A percentile compares a stretch with the other conserved stretches of the same genome.
Conservation (phyloP, 2,888 invertebrate genomes). For the Mythimna vitellina region DNA sequence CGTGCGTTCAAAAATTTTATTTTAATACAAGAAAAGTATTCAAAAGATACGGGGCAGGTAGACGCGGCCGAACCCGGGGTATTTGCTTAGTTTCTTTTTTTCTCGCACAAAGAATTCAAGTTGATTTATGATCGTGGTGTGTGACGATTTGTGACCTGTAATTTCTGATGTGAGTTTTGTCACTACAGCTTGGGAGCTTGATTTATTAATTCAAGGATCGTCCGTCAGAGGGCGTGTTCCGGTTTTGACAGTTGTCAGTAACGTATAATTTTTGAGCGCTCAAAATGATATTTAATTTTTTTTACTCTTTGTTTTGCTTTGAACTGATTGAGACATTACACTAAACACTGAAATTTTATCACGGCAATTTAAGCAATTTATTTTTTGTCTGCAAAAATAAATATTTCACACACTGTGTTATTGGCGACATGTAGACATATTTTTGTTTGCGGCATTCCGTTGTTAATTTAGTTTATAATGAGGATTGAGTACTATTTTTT, state of each 20-base stretch:
- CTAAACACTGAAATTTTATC: constrained; percentile 64
- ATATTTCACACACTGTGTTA: constrained; percentile 50
- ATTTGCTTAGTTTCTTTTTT: constrained; percentile 88
- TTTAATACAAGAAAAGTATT: constrained; percentile 90
- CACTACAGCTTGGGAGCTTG: constrained; percentile 83
- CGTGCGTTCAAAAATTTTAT: constrained; percentile 88
- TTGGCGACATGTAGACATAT: constrained; percentile 33
- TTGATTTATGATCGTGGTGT: constrained; percentile 87
- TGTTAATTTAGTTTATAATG: constrained; percentile 45
- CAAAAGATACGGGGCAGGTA: constrained; percentile 90
- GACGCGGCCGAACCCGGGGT: constrained; percentile 79
- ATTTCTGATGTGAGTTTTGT: constrained; percentile 89
- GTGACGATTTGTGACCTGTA: constrained; percentile 90
- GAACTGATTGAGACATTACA: constrained; percentile 64
- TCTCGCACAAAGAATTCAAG: constrained; percentile 85
- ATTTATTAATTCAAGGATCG: constrained; percentile 86
- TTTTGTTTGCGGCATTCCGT: constrained; percentile 43
- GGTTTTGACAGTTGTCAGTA: constrained; percentile 82
- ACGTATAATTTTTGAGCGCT: constrained; percentile 79
- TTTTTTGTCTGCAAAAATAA: constrained; percentile 42
- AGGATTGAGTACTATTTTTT: constrained; percentile 28
- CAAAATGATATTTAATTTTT: constrained; percentile 66
- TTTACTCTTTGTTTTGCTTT: constrained; percentile 61
- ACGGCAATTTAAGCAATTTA: constrained; percentile 54
- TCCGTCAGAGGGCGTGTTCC: constrained; percentile 78